Percentiles rank a stretch among this genome's conserved stretches.
phyloP scores from a whole-genome alignment of 2,113 vertebrate genomes.

The Rutilus rutilus region DNA sequence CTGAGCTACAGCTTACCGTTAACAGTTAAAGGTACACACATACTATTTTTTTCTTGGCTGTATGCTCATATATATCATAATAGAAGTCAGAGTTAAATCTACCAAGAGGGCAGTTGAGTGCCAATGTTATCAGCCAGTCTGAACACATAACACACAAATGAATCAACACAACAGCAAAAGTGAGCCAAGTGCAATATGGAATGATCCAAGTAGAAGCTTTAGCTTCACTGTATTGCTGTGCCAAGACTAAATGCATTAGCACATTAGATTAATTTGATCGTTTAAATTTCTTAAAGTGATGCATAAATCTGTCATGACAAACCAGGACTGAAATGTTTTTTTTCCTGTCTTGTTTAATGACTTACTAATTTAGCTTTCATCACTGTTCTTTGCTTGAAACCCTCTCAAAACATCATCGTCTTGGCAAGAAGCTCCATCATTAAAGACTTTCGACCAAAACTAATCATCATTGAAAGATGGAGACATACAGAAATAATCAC shows the following conservation, averaged over 20 bases:
- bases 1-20: background rate
- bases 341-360: background rate
- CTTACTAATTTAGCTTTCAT: slow-evolving; percentile 5
- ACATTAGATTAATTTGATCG: slow-evolving; percentile 62
- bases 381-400: background rate
- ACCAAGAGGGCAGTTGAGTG: background rate
- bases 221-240: slow-evolving; percentile 59
- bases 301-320: slow-evolving; percentile 56
- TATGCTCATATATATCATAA: background rate
- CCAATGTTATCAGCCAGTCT: slow-evolving; percentile 58
- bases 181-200: slow-evolving; percentile 61
- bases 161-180: slow-evolving; percentile 62
- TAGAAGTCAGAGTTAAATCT: background rate
- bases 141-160: slow-evolving; percentile 62
- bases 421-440: slow-evolving; percentile 46
- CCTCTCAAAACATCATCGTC: background rate
- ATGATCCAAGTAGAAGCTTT: slow-evolving; percentile 57
- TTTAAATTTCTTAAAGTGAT: slow-evolving; percentile 58
- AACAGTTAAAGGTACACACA: slow-evolving; percentile 5
- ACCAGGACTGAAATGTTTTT: background rate
- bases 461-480: slow-evolving; percentile 45
- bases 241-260: slow-evolving; percentile 62
- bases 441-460: slow-evolving; percentile 56
- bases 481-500: slow-evolving; percentile 67
- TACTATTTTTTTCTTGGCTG: background rate